A percentile compares a stretch with the other conserved stretches of the same genome.
Evolutionary conservation across 1,140 invertebrate genomes (phyloP).

Genomic region (Drosophila trapezifrons): DNA sequence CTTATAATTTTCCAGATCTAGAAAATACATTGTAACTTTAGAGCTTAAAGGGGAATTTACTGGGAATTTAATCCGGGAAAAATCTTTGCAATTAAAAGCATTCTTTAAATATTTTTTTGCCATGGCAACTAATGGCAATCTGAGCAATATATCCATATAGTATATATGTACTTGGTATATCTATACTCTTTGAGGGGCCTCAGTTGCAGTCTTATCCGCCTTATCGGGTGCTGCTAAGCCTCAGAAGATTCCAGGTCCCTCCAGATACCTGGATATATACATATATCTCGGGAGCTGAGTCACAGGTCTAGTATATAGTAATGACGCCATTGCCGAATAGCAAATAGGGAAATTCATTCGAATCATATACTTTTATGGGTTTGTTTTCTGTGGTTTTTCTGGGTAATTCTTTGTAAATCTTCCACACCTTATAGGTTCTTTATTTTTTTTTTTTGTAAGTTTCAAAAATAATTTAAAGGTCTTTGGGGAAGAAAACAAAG

Average conservation of each 20-base stretch:
- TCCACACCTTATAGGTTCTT: slow-evolving; percentile 7
- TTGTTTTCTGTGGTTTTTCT: slow-evolving; percentile 12
- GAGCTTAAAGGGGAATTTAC: neutral
- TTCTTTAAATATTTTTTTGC: slow-evolving; percentile 1
- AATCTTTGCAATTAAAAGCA: slow-evolving; percentile 7
- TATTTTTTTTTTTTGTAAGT: neutral
- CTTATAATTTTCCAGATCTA: too few species aligned
- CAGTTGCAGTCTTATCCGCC: slow-evolving; percentile 14
- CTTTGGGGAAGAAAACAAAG: neutral
- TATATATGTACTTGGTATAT: neutral
- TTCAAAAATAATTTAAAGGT: slow-evolving; percentile 11
- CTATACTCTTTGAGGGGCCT: slow-evolving; percentile 7
- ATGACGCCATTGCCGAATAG: slow-evolving; percentile 37
- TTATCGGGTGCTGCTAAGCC: slow-evolving; percentile 24
- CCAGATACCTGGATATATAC: neutral
- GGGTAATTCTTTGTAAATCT: slow-evolving; percentile 33
- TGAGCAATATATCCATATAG: neutral
- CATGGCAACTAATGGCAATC: slow-evolving; percentile 27
- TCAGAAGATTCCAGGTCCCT: slow-evolving; percentile 21
- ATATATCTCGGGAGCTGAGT: slow-evolving; percentile 10
- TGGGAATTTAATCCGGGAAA: slow-evolving; percentile 12
- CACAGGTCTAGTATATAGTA: slow-evolving; percentile 15
- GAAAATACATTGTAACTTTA: neutral
- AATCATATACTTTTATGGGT: slow-evolving; percentile 35
- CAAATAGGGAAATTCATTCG: slow-evolving; percentile 45